Evolutionary conservation across 2,888 invertebrate genomes (phyloP).

Genomic region (Zeuzera pyrina): DNA sequence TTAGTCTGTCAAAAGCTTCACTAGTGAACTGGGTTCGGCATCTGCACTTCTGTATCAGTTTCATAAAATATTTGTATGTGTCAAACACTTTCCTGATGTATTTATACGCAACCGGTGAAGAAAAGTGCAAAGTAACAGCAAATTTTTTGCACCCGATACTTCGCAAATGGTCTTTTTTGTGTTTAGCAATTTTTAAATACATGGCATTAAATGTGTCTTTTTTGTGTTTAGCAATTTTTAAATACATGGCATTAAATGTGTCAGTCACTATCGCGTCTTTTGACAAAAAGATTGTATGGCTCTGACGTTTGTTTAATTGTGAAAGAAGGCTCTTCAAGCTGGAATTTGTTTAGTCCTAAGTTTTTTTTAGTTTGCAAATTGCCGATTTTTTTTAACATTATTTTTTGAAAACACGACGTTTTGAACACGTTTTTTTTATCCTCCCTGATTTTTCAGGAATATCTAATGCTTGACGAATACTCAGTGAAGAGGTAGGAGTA

Average conservation of each 20-base stretch:
- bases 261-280: constrained; percentile 2
- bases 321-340: background rate
- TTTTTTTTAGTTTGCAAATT: constrained; percentile 4
- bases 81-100: constrained; percentile 6
- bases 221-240: constrained; percentile 6
- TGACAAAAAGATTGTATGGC: background rate
- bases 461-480: too few relatives aligned
- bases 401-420: too few relatives aligned
- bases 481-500: too few relatives aligned
- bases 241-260: constrained; percentile 4
- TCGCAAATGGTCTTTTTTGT: constrained; percentile 8
- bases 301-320: background rate
- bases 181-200: constrained; percentile 5
- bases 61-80: constrained; percentile 5
- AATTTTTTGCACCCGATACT: constrained; percentile 9
- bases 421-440: too few relatives aligned
- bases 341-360: constrained; percentile 3
- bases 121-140: constrained; percentile 12
- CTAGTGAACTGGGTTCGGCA: constrained; percentile 6
- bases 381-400: constrained; percentile 1
- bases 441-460: too few relatives aligned
- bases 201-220: constrained; percentile 5
- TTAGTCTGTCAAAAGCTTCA: constrained; percentile 2
- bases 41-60: constrained; percentile 9
- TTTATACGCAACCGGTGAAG: constrained; percentile 7